Evolutionary conservation across 92 coral and sea anemone species (phyloP).

Genomic region (Scolanthus callimorphus): DNA sequence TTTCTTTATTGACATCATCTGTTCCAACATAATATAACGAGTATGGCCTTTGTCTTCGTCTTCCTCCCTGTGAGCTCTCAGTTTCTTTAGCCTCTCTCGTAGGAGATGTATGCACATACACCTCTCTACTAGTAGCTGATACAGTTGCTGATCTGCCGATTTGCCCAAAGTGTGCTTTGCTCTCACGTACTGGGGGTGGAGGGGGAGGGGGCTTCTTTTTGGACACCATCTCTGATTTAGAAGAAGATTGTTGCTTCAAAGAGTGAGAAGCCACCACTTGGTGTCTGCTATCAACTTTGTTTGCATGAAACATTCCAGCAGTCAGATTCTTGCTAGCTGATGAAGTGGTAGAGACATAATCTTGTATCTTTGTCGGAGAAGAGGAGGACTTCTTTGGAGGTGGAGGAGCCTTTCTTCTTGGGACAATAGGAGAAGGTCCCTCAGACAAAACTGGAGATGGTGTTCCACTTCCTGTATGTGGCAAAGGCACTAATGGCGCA

Average conservation of each 20-base stretch:
- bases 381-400: constrained; percentile 14
- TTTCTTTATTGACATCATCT: too few species aligned
- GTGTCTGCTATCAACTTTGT: background rate
- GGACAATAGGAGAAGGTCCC: constrained; percentile 19
- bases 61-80: background rate
- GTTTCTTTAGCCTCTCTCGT: background rate
- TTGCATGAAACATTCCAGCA: background rate
- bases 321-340: background rate
- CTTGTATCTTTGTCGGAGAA: background rate
- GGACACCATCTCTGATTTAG: background rate
- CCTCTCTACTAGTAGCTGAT: constrained; percentile 2
- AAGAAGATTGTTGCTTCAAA: background rate
- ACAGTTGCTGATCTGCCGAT: constrained; percentile 25
- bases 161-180: constrained; percentile 2
- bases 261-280: background rate
- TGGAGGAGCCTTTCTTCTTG: constrained; percentile 50
- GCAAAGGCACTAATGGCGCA: constrained; percentile 12
- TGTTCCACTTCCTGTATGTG: background rate
- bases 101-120: constrained; percentile 3
- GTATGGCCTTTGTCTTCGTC: constrained; percentile 7
- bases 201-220: constrained; percentile 36
- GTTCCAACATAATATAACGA: constrained; percentile 25
- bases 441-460: background rate
- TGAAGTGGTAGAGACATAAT: too few species aligned
- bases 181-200: constrained; percentile 27